Evolutionary conservation across 2,888 invertebrate species (phyloP).

Genomic region (Aphidoletes aphidimyza): DNA sequence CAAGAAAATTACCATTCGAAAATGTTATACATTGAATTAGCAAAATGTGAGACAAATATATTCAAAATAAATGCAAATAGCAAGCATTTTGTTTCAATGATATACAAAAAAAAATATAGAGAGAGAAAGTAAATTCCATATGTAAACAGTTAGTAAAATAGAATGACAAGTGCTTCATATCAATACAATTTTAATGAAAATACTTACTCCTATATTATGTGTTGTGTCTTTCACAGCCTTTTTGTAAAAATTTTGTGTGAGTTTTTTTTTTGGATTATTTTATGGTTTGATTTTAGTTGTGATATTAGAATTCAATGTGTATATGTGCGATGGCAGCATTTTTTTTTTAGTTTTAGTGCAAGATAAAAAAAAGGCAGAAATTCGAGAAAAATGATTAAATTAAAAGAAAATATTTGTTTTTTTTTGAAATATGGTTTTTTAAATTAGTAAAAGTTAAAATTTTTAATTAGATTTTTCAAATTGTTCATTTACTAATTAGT

Average conservation of each 20-base stretch:
- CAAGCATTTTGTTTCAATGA: too few relatives aligned
- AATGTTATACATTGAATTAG: neutral
- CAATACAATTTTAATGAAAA: constrained; percentile 58
- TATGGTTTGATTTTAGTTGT: constrained; percentile 15
- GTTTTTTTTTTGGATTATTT: constrained; percentile 28
- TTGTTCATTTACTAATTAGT: too few relatives aligned
- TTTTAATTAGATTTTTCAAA: too few relatives aligned
- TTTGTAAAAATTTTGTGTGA: neutral
- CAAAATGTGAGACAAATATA: neutral
- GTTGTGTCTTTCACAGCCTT: constrained; percentile 78
- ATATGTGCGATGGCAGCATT: constrained; percentile 32
- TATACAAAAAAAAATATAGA: neutral
- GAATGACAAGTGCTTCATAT: neutral
- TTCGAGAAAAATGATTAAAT: constrained; percentile 55
- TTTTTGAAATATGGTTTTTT: neutral
- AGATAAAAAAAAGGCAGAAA: constrained; percentile 30
- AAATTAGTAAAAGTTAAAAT: too few relatives aligned
- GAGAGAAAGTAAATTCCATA: neutral
- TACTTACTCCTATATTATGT: constrained; percentile 77
- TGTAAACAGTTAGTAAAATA: neutral
- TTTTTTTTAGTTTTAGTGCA: constrained; percentile 32
- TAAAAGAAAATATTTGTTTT: constrained; percentile 56
- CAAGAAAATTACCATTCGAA: neutral
- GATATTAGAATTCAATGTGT: constrained; percentile 31
- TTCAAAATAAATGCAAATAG: too few relatives aligned